These are phyloP conservation scores for Urocynchramus pylzowi DNA, from an alignment of 2,113 vertebrate genomes.

Conservation along the genomic window DNA sequence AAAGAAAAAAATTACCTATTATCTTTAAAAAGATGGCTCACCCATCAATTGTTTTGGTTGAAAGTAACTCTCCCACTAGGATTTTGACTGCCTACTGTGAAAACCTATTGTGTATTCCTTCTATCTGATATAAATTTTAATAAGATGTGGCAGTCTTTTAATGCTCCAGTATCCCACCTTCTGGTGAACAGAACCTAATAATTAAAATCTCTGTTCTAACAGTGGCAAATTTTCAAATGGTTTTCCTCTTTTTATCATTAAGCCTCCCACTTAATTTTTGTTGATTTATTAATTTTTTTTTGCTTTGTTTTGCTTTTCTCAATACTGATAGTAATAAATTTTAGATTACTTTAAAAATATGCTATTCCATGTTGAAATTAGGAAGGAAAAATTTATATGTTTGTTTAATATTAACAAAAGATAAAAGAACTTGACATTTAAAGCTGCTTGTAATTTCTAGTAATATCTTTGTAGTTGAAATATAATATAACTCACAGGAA, in stretches of 20 bases:
- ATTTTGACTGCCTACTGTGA: neutral
- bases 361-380: neutral
- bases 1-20: neutral
- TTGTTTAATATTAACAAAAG: neutral
- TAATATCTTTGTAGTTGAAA: neutral
- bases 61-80: neutral
- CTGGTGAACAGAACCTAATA: neutral
- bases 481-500: neutral
- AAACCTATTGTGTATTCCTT: neutral
- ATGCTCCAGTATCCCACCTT: neutral
- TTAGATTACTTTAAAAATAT: neutral
- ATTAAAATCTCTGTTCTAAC: neutral
- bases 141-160: slow-evolving; percentile 17
- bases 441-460: neutral
- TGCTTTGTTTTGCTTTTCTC: neutral
- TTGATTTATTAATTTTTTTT: neutral
- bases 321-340: neutral
- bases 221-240: neutral
- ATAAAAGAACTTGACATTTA: neutral
- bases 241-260: neutral
- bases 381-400: neutral
- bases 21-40: neutral
- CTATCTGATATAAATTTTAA: slow-evolving; percentile 25
- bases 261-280: neutral
- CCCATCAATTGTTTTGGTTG: neutral